These are phyloP conservation scores for Theristus sp. DNA, from an alignment of 2,888 invertebrate species.

Conservation along the genomic window DNA sequence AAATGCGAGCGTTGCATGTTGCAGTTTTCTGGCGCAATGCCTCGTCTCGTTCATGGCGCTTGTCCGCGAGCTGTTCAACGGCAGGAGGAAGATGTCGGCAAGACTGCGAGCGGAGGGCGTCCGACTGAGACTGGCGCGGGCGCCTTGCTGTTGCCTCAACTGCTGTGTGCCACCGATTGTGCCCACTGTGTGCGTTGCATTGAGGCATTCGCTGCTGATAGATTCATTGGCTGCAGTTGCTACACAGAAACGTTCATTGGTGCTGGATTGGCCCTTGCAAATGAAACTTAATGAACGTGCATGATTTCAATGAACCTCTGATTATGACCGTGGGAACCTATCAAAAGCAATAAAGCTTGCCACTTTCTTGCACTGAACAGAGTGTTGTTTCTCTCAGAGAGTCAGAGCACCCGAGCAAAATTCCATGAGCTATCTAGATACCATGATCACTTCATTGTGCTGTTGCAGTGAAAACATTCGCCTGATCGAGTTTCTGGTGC, in stretches of 20 bases:
- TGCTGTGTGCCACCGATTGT: not conserved
- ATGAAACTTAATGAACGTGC: too few species aligned
- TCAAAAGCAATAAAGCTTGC: too few species aligned
- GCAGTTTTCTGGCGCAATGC: not conserved
- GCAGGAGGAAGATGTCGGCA: not conserved
- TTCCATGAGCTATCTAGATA: too few species aligned
- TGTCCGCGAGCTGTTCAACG: not conserved
- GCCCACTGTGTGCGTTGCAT: not conserved
- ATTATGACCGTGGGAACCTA: too few species aligned
- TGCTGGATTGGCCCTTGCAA: too few species aligned
- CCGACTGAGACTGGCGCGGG: not conserved
- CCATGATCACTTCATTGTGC: not conserved
- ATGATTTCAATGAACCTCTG: too few species aligned
- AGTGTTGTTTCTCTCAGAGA: too few species aligned
- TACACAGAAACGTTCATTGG: too few species aligned
- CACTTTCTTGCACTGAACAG: too few species aligned
- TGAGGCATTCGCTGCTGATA: too few species aligned
- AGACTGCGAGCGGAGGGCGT: not conserved
- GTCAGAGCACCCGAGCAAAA: too few species aligned
- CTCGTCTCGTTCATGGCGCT: not conserved
- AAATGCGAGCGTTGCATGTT: not conserved
- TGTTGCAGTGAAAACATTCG: not conserved
- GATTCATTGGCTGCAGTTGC: too few species aligned
- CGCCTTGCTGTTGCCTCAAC: not conserved
- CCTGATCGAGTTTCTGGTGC: not conserved